These are phyloP conservation scores for Zaprionus lachaisei DNA, from an alignment of 1,140 invertebrate genomes.

Conservation along the genomic window DNA sequence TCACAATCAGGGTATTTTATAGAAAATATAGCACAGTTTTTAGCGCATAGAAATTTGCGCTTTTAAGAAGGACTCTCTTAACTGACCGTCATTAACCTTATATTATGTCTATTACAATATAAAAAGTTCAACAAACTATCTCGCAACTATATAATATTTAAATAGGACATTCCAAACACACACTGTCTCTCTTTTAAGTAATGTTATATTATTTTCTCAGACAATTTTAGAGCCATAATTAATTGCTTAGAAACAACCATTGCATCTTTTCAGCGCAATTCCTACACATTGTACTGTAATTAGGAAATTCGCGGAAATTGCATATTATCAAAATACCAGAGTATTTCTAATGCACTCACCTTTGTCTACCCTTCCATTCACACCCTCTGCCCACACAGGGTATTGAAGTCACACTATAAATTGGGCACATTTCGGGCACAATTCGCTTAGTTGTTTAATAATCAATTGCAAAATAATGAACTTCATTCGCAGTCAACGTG, in stretches of 20 bases:
- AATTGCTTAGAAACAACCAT: background rate
- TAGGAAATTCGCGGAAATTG: too few species aligned
- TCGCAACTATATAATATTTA: too few species aligned
- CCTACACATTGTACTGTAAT: background rate
- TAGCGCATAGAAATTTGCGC: background rate
- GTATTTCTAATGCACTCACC: background rate
- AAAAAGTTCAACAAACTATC: too few species aligned
- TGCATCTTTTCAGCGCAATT: background rate
- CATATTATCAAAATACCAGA: background rate
- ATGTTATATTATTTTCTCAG: too few species aligned
- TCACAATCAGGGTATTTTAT: background rate
- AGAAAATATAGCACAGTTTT: background rate
- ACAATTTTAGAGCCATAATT: too few species aligned
- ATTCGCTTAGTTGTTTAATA: conserved; percentile 29
- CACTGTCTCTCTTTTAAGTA: too few species aligned
- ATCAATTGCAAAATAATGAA: conserved; percentile 39
- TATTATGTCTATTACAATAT: too few species aligned
- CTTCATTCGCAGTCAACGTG: conserved; percentile 6
- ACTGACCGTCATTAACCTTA: too few species aligned
- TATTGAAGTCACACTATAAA: conserved; percentile 5
- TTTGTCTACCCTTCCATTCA: background rate
- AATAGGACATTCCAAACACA: too few species aligned
- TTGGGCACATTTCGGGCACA: conserved; percentile 16
- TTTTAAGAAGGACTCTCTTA: background rate
- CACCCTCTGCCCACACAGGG: background rate